Base-by-base conservation (phyloP, 1,140 invertebrate species). In the Drosophila nigrodunni region DNA sequence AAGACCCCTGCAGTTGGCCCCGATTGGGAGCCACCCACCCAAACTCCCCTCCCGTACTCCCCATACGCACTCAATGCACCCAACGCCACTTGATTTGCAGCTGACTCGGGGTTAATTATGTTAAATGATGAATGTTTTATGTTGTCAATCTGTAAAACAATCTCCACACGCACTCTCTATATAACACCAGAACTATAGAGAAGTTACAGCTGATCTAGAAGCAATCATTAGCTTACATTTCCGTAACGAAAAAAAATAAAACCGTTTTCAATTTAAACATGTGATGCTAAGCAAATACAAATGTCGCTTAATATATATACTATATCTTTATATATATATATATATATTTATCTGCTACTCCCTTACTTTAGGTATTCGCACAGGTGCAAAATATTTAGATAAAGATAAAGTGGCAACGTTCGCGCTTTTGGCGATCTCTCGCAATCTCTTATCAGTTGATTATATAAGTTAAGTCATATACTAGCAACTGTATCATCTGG, bases 81-180 rank as follows among this genome's bases (percentile, higher is more conserved):
- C 25, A 30, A 52, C 49, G 49, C 25, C 54, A 13, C 60, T 5
- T 52, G 5, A 9, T 41, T 21, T 50, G 25, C 58, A 68, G 18
- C 30, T 59, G 39, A 10, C 39, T 39, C 54, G 57, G 69, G 79
- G 82, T 86, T 88, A 86, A 86, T 82, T 82, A 74, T 62, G 68
- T 86, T 87, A 82, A 82, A 64, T 78, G 82, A 47, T 55, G 67
- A 82, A 73, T 57, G 52, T 47, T 59, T 66, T 54, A 50, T 76
- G 57, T 55, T 44, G 49, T 46, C 41, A 50, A 54, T 52, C 15
- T 35, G 18, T 35, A 13, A 35, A 70, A 39, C 34, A 25, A 41
- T 58, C 44, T 34, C 37, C 34, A 37, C 9, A 34, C 25, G 3
- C 41, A 34, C 25, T 21, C 18, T 2, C 18, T 21, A 21, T 21